Base-by-base conservation (phyloP, 1,140 invertebrate species). In the Anastrepha ludens region DNA sequence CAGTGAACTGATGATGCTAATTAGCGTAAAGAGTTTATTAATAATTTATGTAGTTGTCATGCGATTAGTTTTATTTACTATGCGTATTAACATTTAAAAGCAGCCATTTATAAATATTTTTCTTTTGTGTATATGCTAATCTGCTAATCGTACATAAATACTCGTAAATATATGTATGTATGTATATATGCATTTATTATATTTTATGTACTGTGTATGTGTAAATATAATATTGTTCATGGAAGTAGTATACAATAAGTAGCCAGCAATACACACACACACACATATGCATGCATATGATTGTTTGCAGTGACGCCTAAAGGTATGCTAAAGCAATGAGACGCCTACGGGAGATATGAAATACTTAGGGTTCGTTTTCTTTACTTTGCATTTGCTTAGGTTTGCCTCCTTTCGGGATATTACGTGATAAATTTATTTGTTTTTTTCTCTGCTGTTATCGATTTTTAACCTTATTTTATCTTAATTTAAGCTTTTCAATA, bases 211-310 rank as follows among this genome's bases (percentile, higher is more conserved):
- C 13, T n/a, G 17, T 29, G n/a, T 39, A 7, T 9, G 5, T 81
- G 47, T 81, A 81, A 81, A 81, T 81, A 81, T 50, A 81, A 17
- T 81, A 55, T 20, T 55, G 2, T 81, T 81, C 2, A n/a, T 55
- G 74, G 74, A 81, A 81, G 44, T 81, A 81, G 74, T 81, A 55
- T 81, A 81, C 74, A 81, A 81, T 55, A 81, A 81, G 74, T 81
- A 81, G 74, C 47, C 47, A 58, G 29, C 74, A 55, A 55, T 58
- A 58, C 3, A 7, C 2, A 29, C 29, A 29, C 29, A 29, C 29
- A 29, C 29, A 29, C 29, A 29, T 29, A 29, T 29, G 29, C 29
- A 15, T 70, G 11, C 15, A 70, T 70, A 15, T 81, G 74, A 55
- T 1, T 20, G 8, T 20, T 4, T 55, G 47, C 47, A 20, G 29